Evolutionary conservation across 2,797 vertebrate genomes (phyloP).

Genomic region (Pitangus sulphuratus): DNA sequence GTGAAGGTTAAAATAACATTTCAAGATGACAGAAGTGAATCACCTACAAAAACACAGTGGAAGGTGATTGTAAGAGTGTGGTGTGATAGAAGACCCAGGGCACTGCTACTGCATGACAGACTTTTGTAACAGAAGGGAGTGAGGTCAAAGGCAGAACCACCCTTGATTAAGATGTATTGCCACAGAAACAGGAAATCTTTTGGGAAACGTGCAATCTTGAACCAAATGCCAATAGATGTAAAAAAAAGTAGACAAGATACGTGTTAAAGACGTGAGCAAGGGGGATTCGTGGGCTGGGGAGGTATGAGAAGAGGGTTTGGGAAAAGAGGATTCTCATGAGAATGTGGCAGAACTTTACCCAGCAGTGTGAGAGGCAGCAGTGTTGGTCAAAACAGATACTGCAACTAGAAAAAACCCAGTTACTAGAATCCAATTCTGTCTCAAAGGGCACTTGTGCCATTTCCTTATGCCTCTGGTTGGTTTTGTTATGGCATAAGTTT

Average conservation of each 20-base stretch:
- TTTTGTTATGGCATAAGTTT: neutral
- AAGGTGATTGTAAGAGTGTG: neutral
- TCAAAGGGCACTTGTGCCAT: neutral
- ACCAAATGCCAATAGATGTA: constrained; percentile 22
- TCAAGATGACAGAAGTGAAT: neutral
- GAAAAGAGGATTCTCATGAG: too few relatives aligned
- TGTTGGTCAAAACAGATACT: neutral
- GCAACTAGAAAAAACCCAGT: neutral
- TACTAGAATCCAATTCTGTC: neutral
- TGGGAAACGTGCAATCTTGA: neutral
- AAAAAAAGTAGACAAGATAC: neutral
- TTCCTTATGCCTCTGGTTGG: neutral
- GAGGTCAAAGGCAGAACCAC: neutral
- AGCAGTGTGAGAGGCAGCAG: neutral
- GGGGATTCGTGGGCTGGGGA: neutral
- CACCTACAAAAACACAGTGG: neutral
- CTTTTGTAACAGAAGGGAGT: neutral
- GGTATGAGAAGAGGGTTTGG: neutral
- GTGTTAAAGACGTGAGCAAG: neutral
- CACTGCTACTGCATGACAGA: neutral
- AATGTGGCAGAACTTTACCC: neutral
- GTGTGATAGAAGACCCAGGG: neutral
- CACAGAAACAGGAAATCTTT: constrained; percentile 9
- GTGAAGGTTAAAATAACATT: neutral
- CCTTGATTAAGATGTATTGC: constrained; percentile 14